Evolutionary conservation across 1,140 invertebrate species (phyloP).

Genomic region (Anastrepha ludens): DNA sequence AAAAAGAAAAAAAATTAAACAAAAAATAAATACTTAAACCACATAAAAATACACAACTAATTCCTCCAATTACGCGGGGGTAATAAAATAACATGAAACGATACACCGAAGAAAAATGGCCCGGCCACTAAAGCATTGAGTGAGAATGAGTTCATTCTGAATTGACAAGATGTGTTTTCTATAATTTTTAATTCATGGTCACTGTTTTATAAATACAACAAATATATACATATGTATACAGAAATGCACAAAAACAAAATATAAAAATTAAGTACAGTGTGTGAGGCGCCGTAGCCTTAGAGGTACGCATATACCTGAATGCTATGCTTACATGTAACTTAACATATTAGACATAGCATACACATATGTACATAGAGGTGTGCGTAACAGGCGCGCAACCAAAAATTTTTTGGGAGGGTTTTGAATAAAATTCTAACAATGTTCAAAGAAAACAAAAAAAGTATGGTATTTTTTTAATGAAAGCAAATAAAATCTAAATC

Average conservation of each 20-base stretch:
- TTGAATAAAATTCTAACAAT: too few species aligned
- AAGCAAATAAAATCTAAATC: too few species aligned
- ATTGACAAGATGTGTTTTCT: slow-evolving; percentile 42
- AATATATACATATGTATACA: not conserved
- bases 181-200: slow-evolving; percentile 35
- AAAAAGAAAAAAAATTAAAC: not conserved
- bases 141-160: slow-evolving; percentile 39
- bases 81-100: slow-evolving; percentile 1
- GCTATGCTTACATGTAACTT: not conserved
- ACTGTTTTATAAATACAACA: not conserved
- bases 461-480: too few species aligned
- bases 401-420: too few species aligned
- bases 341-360: not conserved
- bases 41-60: not conserved
- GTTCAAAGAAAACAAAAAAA: too few species aligned
- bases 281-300: too few species aligned
- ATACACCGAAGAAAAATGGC: not conserved
- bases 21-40: not conserved
- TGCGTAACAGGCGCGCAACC: too few species aligned
- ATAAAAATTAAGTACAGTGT: not conserved
- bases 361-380: not conserved
- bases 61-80: not conserved
- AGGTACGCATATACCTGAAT: not conserved
- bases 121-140: not conserved
- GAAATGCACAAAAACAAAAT: not conserved